phyloP scores from a whole-genome alignment of 2,113 vertebrate species.

The Coptodon bakossiorum region DNA sequence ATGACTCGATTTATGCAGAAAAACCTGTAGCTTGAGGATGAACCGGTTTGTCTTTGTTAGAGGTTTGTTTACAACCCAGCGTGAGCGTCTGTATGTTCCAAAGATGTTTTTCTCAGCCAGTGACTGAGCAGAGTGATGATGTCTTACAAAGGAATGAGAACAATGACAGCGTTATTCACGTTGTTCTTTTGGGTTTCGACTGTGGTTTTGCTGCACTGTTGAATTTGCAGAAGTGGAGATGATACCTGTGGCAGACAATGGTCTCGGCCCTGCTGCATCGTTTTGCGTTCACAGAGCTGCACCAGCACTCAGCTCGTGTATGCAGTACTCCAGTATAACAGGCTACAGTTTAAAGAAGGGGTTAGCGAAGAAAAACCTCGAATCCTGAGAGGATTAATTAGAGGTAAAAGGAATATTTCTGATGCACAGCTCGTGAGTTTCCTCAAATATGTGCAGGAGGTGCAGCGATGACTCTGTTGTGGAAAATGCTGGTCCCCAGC shows the following conservation, averaged over 20 bases:
- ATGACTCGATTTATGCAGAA: background rate
- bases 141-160: background rate
- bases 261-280: background rate
- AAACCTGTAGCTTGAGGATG: background rate
- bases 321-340: background rate
- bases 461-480: background rate
- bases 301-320: fast-evolving
- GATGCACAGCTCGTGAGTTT: background rate
- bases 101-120: background rate
- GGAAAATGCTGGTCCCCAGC: background rate
- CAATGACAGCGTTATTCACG: background rate
- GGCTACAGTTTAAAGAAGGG: background rate
- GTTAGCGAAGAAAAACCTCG: background rate
- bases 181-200: background rate
- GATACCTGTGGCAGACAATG: background rate
- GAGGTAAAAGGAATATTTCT: background rate
- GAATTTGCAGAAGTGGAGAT: background rate
- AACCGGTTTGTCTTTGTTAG: background rate
- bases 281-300: background rate
- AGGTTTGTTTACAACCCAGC: background rate
- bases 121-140: background rate
- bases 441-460: background rate
- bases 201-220: background rate
- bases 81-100: background rate
- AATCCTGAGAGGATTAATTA: background rate